phyloP scores from a whole-genome alignment of 2,113 vertebrate species.

The Paradisaea rubra region DNA sequence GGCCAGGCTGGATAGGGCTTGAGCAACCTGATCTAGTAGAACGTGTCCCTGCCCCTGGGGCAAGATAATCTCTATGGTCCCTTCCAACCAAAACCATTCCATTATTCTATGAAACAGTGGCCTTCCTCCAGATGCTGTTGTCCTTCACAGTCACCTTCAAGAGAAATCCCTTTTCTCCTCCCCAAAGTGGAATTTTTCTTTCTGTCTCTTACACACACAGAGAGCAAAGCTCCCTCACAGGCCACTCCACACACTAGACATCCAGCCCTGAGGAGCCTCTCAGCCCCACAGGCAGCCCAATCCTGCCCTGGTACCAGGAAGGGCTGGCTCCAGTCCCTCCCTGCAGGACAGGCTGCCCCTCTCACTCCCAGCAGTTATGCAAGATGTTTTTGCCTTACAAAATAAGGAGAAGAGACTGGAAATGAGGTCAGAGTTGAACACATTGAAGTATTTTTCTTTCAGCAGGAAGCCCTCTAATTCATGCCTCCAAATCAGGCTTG shows the following conservation, averaged over 20 bases:
- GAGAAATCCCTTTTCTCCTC: background rate
- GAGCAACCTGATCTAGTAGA: background rate
- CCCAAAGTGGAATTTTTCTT: background rate
- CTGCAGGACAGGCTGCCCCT: background rate
- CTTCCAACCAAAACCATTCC: background rate
- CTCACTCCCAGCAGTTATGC: background rate
- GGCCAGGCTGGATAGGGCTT: background rate
- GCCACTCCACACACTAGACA: background rate
- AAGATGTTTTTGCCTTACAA: background rate
- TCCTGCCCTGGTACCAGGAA: accelerated
- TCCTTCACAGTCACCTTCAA: background rate
- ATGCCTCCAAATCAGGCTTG: accelerated
- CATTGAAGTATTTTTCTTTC: background rate
- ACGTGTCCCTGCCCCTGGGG: background rate
- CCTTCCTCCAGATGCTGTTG: background rate
- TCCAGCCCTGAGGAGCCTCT: background rate
- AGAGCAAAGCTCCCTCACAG: background rate
- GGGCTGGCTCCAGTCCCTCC: background rate
- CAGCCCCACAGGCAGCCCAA: accelerated
- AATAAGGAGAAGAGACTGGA: background rate
- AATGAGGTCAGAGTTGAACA: background rate
- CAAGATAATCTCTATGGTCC: background rate
- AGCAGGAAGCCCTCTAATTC: background rate
- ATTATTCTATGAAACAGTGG: accelerated
- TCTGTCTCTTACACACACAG: background rate